Base-by-base conservation (phyloP, 1,140 invertebrate species). In the Ganaspis sp. region DNA sequence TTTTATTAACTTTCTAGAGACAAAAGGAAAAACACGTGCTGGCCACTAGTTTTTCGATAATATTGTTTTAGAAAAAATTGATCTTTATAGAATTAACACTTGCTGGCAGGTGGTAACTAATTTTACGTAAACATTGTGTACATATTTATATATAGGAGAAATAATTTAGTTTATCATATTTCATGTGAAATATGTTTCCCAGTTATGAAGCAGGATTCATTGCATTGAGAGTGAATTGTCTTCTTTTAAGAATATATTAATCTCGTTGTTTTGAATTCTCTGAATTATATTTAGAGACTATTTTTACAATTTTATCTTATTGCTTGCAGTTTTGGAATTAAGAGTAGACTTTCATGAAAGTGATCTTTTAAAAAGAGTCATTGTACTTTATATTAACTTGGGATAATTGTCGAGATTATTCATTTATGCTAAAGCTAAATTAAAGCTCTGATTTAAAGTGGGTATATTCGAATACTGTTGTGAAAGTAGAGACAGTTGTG, bases 1-100 rank as follows among this genome's bases (percentile, higher is more conserved):
- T 64, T 64, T 64, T 34, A 64, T 64, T 64, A 64, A 64, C 58
- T 29, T 64, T 58, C 29, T 49, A 49, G 45, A 29, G 23, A 34
- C 4, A 29, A 64, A 64, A 15, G 1, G 54, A 11, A 64, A 64
- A 64, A 12, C 29, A 1, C 15, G 54, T 58, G 58, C 58, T 6
- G 58, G 58, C 23, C 58, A 64, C 58, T 29, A 58, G 11, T 15
- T 64, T 64, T 64, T n/a, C 58, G 15, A 58, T 21, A 64, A 64
- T 64, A 64, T 64, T 64, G 23, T 29, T 29, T n/a, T 17, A n/a
- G 3, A 49, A 5, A 17, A 49, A 49, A n/a, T 49, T 49, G n/a
- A 5, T 17, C 4, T 15, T 15, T 15, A 49, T 4, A 49, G 45
- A 17, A 49, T 64, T 29, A 26, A 64, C 54, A 64, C 26, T 64